Evolutionary conservation across 2,888 invertebrate genomes (phyloP), one percentile per base, ranked within the genome.

Genomic region (Pseudococcus jackbeardsleyi): DNA sequence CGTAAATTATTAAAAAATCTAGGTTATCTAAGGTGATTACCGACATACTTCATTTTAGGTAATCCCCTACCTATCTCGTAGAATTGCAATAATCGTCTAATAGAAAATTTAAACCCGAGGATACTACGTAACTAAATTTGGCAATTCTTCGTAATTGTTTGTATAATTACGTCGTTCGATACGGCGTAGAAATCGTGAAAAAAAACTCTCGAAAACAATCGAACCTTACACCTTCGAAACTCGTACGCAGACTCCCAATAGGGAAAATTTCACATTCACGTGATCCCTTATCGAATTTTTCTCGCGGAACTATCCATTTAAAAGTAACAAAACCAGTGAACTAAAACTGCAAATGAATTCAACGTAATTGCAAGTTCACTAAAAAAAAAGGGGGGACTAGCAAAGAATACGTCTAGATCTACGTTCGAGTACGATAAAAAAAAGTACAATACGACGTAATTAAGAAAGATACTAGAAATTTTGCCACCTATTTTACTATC

Each of bases 371-470:
- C 17, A 54, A 54, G 7, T 54, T 15, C 0, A 0, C 54, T 54
- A 54, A 50, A 50, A 50, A 54, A 33, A n/a, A n/a, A n/a, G n/a
- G n/a, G n/a, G n/a, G n/a, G 54, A 54, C 54, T 54, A 54, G 54
- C n/a, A 54, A 54, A 54, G 15, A 54, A 54, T 54, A 54, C 54
- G n/a, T n/a, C 54, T 50, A 50, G 50, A 50, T n/a, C 54, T n/a
- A 54, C n/a, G n/a, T n/a, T 54, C 26, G 26, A 33, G 26, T 33
- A 33, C 26, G 15, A 54, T 54, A 1, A 15, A 5, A 54, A n/a
- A 15, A 54, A 50, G 8, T 54, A 54, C 42, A 54, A 50, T 50
- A 50, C 48, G 0, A 15, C 48, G 15, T 15, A 50, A 12, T 46
- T 50, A 64, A 19, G 11, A 64, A 64, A 8, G 54, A 4, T 64